Evolutionary conservation across 2,113 vertebrate species (phyloP).

Genomic region (Pangasianodon gigas): DNA sequence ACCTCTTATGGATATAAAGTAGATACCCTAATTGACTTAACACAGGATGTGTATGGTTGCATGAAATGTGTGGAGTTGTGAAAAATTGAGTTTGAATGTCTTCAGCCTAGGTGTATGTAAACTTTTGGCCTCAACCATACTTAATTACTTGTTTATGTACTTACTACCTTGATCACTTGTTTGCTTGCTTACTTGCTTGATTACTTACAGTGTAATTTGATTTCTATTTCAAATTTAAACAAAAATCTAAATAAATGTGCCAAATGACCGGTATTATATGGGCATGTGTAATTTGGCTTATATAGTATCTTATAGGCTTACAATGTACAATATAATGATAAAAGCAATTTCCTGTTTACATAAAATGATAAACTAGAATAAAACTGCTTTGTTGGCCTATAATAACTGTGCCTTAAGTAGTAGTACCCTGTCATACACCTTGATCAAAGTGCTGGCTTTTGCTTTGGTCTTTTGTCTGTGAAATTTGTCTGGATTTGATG

Average conservation of each 20-base stretch:
- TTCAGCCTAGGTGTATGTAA: not conserved
- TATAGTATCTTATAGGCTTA: not conserved
- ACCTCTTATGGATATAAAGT: not conserved
- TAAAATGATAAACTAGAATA: not conserved
- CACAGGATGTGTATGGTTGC: not conserved
- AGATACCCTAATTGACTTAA: not conserved
- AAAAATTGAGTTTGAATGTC: not conserved
- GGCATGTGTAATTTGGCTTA: not conserved
- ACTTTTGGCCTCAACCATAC: not conserved
- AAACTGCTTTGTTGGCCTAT: not conserved
- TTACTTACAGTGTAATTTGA: not conserved
- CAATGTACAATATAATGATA: not conserved
- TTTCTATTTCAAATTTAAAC: not conserved
- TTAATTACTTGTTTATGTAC: not conserved
- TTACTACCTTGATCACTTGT: not conserved
- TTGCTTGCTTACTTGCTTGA: not conserved
- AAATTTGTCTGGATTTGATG: conserved; percentile 13
- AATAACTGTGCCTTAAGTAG: not conserved
- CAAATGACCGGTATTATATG: not conserved
- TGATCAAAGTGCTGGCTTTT: conserved; percentile 17
- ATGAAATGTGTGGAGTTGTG: not conserved
- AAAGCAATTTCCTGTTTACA: not conserved
- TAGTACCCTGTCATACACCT: not conserved
- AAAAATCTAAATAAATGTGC: not conserved
- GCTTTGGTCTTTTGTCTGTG: not conserved